phyloP scores from a whole-genome alignment of 2,113 vertebrate genomes.

The Athene noctua region DNA sequence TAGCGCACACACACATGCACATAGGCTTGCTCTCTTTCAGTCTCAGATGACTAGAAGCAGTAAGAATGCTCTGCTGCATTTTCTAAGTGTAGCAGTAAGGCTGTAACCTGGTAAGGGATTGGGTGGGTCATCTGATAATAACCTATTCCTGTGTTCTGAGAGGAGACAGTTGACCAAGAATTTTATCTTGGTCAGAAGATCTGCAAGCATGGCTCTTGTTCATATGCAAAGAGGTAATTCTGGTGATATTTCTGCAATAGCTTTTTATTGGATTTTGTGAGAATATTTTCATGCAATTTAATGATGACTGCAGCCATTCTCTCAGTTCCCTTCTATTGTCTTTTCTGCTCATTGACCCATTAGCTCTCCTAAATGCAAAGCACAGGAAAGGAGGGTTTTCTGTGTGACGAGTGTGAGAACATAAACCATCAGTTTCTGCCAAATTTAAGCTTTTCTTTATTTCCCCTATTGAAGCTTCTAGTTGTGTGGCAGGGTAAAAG shows the following conservation, averaged over 20 bases:
- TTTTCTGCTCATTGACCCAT: constrained; percentile 1
- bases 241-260: neutral
- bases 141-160: neutral
- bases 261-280: constrained; percentile 5
- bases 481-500: neutral
- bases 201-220: neutral
- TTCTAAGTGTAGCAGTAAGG: neutral
- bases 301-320: neutral
- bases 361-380: constrained; percentile 13
- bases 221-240: neutral
- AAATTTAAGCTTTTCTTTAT: constrained; percentile 39
- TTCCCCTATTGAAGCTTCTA: neutral
- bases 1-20: neutral
- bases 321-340: constrained; percentile 8
- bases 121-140: neutral
- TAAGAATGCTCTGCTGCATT: neutral
- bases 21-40: neutral
- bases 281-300: neutral
- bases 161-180: neutral
- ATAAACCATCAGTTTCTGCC: constrained; percentile 18
- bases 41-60: neutral
- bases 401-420: constrained; percentile 26
- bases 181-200: neutral
- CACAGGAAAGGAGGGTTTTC: neutral
- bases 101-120: neutral